Base-by-base conservation (phyloP, 1,140 invertebrate species). In the Bombus soroeensis region DNA sequence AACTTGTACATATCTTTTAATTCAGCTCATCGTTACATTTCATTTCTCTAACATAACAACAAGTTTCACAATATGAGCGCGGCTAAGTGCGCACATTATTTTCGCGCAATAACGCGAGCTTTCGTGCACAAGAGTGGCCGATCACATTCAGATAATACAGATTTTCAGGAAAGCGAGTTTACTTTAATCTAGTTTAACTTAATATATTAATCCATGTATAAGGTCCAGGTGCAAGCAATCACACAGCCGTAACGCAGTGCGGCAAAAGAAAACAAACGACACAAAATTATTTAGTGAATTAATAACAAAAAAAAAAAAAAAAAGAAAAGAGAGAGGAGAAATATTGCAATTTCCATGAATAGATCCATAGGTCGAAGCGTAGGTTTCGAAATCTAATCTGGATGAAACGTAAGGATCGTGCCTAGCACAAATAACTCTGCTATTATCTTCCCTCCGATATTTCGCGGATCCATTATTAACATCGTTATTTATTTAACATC, bases 381-480 rank as follows among this genome's bases (percentile, higher is more conserved):
- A 68, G 39, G 37, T 47, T 34, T 41, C 32, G 64, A 70, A 78
- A 70, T 78, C 41, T 32, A 68, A 39, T 32, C 37, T 34, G 10
- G n/a, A n/a, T 12, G 37, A 34, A 83, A 70, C 64, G 47, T 78
- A 78, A 70, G 74, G 34, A 70, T 77, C 62, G 73, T 83, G 43
- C 43, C 74, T 77, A 43, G 73, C 41, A 83, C 73, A 62, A 70
- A 70, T 57, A 68, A 41, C 22, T 15, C 15, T 32, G 28, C 13
- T 47, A 34, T 47, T 28, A 53, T 13, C 62, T 53, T 70, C 8
- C 34, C 9, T 62, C 9, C 62, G 53, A 83, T 77, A 37, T 18
- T 64, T 6, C 13, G 18, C 25, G 34, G n/a, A 47, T 34, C 64
- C 53, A n/a, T 70, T 83, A 78, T 71, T 77, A 78, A 83, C 74